These are phyloP conservation scores for Ecdyonurus torrentis DNA, from an alignment of 2,888 invertebrate genomes.

Conservation along the genomic window DNA sequence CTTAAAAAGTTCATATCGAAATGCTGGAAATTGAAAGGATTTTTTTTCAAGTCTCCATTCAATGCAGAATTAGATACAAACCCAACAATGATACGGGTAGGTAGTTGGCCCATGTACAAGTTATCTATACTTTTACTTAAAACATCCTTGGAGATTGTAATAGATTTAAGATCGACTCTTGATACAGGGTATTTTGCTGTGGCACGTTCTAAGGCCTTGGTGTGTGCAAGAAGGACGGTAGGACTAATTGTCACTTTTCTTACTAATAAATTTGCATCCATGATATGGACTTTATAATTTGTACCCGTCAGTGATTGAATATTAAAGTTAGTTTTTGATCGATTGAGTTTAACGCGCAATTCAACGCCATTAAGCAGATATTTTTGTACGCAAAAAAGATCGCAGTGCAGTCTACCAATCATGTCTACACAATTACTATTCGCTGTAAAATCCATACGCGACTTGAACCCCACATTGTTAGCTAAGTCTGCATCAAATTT, in stretches of 20 bases:
- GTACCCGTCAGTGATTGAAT: no score
- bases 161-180: background rate
- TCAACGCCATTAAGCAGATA: background rate
- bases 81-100: background rate
- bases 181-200: background rate
- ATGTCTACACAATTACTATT: background rate
- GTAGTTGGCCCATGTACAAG: background rate
- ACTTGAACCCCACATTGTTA: no score
- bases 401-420: background rate
- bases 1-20: background rate
- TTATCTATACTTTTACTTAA: background rate
- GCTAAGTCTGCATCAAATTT: no score
- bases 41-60: background rate
- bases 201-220: background rate
- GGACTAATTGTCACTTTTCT: background rate
- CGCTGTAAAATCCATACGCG: background rate
- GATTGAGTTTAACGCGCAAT: background rate
- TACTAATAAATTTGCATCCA: background rate
- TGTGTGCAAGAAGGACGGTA: background rate
- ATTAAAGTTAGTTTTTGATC: background rate
- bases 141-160: background rate
- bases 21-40: conserved; percentile 5
- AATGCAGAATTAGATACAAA: background rate
- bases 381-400: background rate
- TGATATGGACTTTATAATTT: background rate